Conservation (phyloP, 2,113 vertebrate genomes). For the Rattus rattus region DNA sequence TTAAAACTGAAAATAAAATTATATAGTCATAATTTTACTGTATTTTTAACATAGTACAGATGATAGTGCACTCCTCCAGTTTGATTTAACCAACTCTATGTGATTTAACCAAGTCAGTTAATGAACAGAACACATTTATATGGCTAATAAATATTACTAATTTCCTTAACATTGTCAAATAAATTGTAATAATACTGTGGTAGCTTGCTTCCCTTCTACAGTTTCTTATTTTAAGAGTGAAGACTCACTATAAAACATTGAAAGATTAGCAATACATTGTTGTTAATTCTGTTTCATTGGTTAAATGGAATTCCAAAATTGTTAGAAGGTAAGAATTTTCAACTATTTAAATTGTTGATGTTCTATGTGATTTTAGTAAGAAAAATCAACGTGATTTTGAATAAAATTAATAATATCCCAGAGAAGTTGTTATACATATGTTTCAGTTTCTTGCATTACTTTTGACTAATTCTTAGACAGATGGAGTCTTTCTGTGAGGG, state of each 20-base stretch:
- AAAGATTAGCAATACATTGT: not conserved
- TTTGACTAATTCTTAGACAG: not conserved
- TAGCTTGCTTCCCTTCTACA: not conserved
- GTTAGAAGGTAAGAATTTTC: not conserved
- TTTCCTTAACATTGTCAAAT: not conserved
- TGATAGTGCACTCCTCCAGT: not conserved
- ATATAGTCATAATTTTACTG: not conserved
- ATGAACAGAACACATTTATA: not conserved
- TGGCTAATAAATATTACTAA: not conserved
- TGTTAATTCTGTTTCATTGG: not conserved
- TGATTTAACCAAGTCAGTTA: too few relatives aligned
- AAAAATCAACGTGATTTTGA: not conserved
- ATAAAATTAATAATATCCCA: not conserved
- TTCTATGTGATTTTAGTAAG: not conserved
- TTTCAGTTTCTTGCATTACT: not conserved
- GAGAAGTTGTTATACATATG: not conserved
- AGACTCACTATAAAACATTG: not conserved
- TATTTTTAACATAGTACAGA: not conserved
- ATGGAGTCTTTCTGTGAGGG: not conserved
- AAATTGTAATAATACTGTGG: not conserved
- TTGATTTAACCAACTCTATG: not conserved
- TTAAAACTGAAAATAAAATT: constrained; percentile 4
- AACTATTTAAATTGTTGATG: not conserved
- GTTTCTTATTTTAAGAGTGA: not conserved
- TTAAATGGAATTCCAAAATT: not conserved